Conservation (phyloP, 2,888 invertebrate genomes). For the Cheilosia variabilis region DNA sequence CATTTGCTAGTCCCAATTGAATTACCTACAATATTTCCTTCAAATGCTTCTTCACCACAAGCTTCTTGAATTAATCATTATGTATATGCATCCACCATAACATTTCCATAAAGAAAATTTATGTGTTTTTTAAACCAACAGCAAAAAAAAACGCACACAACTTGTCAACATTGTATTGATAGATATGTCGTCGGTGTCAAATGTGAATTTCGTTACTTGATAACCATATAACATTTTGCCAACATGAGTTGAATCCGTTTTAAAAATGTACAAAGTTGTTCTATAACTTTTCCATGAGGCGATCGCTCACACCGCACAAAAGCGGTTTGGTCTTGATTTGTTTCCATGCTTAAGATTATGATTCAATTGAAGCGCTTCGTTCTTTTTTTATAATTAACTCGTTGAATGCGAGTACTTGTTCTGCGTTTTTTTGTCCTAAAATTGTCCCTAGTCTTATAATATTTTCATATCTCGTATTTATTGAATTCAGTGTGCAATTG, state of each 20-base stretch:
- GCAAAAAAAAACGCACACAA: background rate
- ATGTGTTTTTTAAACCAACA: background rate
- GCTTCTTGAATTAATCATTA: no score
- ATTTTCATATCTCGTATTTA: background rate
- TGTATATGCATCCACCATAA: no score
- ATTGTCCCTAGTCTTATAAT: background rate
- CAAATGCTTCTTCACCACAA: no score
- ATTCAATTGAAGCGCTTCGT: conserved; percentile 20
- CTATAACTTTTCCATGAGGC: conserved; percentile 43
- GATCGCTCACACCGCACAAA: conserved; percentile 12
- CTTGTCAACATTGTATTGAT: background rate
- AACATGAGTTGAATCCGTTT: conserved; percentile 15
- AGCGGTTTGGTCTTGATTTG: conserved; percentile 41
- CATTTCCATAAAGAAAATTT: no score
- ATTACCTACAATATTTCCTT: no score
- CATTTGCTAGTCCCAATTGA: no score
- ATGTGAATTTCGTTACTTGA: background rate
- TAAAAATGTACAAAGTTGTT: conserved; percentile 11
- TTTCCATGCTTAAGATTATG: conserved; percentile 22
- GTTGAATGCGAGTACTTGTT: conserved; percentile 1
- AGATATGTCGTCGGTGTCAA: background rate
- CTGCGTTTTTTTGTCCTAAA: background rate
- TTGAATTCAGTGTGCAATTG: conserved; percentile 1
- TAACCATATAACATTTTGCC: background rate
- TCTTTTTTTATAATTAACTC: conserved; percentile 22